Percentiles rank a stretch among this genome's conserved stretches.
These are phyloP conservation scores for Semicossyphus pulcher DNA, from an alignment of 2,113 vertebrate genomes.

Conservation along the genomic window DNA sequence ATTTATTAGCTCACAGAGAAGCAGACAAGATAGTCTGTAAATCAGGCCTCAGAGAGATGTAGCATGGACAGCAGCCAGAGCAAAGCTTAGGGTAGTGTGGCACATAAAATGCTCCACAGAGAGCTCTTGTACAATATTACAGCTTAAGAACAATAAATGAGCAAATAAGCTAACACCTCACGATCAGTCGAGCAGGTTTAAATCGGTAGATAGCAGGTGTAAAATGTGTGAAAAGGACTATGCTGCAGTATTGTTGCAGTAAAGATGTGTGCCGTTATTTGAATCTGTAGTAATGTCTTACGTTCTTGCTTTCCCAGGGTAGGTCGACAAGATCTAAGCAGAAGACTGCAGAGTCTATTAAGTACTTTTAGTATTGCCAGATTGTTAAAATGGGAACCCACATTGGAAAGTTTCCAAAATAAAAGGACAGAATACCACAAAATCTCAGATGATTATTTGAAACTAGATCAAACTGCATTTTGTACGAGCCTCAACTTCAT, in stretches of 20 bases:
- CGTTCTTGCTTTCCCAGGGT: background rate
- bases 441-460: constrained; percentile 44
- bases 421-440: constrained; percentile 12
- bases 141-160: constrained; percentile 1
- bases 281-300: background rate
- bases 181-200: background rate
- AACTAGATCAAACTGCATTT: constrained; percentile 74
- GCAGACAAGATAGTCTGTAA: constrained; percentile 10
- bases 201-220: constrained; percentile 1
- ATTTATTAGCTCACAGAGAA: constrained; percentile 9
- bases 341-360: background rate
- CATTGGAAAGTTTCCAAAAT: constrained; percentile 13
- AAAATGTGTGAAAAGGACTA: background rate
- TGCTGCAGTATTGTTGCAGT: background rate
- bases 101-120: constrained; percentile 3
- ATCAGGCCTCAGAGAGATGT: constrained; percentile 28
- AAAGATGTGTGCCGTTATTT: background rate
- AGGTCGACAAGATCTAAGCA: background rate
- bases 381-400: background rate
- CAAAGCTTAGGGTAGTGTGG: background rate
- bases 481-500: constrained; percentile 47
- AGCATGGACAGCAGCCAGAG: constrained; percentile 10
- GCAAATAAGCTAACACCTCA: background rate
- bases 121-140: constrained; percentile 3
- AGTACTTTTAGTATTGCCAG: no score